Base-by-base conservation (phyloP, 2,797 vertebrate species). In the Netta rufina region DNA sequence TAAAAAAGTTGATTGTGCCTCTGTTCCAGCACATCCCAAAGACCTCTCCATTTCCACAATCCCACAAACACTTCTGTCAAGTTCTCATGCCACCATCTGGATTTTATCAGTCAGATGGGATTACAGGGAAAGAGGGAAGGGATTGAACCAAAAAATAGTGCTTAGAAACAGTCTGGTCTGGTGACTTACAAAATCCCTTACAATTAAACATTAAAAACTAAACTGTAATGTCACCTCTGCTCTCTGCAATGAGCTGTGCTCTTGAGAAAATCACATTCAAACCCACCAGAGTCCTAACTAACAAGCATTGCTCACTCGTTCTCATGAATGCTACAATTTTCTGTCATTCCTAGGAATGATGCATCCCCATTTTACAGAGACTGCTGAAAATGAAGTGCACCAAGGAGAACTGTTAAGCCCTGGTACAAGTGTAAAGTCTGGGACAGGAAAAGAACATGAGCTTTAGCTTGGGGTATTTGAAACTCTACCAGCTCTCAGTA, bases 71-170 rank as follows among this genome's bases (percentile, higher is more conserved):
- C 56, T 15, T 49, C 33, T 33, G 53, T 65, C 65, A 49, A 33
- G 45, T 66, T 65, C 45, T 56, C 76, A 5, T 11, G 65, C 41
- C 64, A 64, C 82, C 72, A 71, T 69, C 65, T 85, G 95, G 65
- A 60, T 95, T 93, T 83, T 61, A 84, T 38, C 92, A 87, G 84
- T 76, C 91, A 72, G 73, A 77, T 25, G 76, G 62, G 76, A 91
- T 94, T 92, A 91, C 6, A 69, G 76, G 73, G 71, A 78, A 76
- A 86, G 43, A 82, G 74, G 74, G 60, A 71, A 79, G n/a, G 74
- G 86, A 89, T 74, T 77, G 74, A 90, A 94, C 45, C 49, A 75
- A 60, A 86, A 94, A 84, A 43, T 86, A 92, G 90, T 0, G 2
- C 51, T 84, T 60, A 45, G 28, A 70, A 65, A 58, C 25, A 74